Evolutionary conservation across 2,797 vertebrate species (phyloP).

Genomic region (Darevskia mixta): DNA sequence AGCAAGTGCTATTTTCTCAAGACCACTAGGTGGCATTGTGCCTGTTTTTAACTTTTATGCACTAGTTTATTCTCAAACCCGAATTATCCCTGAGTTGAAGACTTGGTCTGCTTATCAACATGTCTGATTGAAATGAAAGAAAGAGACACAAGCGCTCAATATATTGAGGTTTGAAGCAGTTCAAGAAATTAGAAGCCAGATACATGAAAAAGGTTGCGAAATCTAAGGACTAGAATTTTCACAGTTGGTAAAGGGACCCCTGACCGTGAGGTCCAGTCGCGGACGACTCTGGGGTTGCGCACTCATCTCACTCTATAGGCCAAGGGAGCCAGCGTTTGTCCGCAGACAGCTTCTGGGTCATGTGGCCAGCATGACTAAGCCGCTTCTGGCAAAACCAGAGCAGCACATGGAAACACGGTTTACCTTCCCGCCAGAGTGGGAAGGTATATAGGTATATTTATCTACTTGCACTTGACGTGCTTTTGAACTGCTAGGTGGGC

Average conservation of each 20-base stretch:
- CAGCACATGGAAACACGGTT: too few relatives aligned
- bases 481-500: too few relatives aligned
- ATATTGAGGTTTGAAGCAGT: conserved; percentile 24
- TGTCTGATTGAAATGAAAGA: conserved; percentile 45
- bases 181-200: conserved; percentile 2
- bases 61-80: not conserved
- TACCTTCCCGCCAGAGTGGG: too few relatives aligned
- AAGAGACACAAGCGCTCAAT: not conserved
- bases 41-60: conserved; percentile 64
- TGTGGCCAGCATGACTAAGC: too few relatives aligned
- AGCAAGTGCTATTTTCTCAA: conserved; percentile 42
- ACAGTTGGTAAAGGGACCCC: not conserved
- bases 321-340: too few relatives aligned
- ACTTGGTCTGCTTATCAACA: conserved; percentile 55
- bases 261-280: too few relatives aligned
- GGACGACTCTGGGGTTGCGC: too few relatives aligned
- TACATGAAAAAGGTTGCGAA: not conserved
- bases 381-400: too few relatives aligned
- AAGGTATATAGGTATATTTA: too few relatives aligned
- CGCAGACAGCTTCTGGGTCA: too few relatives aligned
- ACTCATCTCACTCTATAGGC: too few relatives aligned
- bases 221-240: not conserved
- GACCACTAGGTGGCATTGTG: conserved; percentile 80
- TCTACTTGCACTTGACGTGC: too few relatives aligned
- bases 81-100: conserved; percentile 36